These are phyloP conservation scores for Sinocyclocheilus grahami DNA, from an alignment of 2,113 vertebrate genomes.

Conservation along the genomic window DNA sequence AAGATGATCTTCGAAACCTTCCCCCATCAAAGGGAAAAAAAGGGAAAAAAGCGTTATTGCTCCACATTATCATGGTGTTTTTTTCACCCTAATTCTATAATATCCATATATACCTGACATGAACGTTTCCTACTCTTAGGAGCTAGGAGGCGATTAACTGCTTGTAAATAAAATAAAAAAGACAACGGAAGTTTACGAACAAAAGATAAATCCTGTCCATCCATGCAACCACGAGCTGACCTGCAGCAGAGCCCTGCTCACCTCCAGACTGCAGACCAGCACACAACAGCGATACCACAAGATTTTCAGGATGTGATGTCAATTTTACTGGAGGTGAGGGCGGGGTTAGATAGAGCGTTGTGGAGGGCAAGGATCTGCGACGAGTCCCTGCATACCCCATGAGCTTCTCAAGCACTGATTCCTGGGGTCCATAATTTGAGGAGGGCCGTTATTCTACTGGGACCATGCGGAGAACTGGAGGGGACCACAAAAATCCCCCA, in stretches of 20 bases:
- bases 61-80: conserved; percentile 74
- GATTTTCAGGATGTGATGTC: conserved; percentile 63
- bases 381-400: conserved; percentile 24
- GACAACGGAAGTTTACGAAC: conserved; percentile 62
- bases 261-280: conserved; percentile 54
- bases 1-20: conserved; percentile 48
- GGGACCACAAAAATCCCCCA: too few relatives aligned
- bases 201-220: conserved; percentile 66
- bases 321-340: conserved; percentile 40
- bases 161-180: conserved; percentile 35
- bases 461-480: not conserved
- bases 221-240: conserved; percentile 75
- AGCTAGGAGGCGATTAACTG: conserved; percentile 44
- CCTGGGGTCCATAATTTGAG: conserved; percentile 44
- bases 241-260: conserved; percentile 77
- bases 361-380: conserved; percentile 4
- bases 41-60: conserved; percentile 79
- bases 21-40: conserved; percentile 57
- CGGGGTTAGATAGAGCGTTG: conserved; percentile 28
- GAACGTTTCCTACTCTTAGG: conserved; percentile 27
- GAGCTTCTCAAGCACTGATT: conserved; percentile 55
- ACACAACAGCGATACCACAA: conserved; percentile 52
- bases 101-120: conserved; percentile 76
- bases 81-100: conserved; percentile 70
- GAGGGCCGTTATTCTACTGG: conserved; percentile 29